A percentile compares a stretch with the other conserved stretches of the same genome.
Conservation (phyloP, 2,888 invertebrate genomes). For the Halictus ligatus region DNA sequence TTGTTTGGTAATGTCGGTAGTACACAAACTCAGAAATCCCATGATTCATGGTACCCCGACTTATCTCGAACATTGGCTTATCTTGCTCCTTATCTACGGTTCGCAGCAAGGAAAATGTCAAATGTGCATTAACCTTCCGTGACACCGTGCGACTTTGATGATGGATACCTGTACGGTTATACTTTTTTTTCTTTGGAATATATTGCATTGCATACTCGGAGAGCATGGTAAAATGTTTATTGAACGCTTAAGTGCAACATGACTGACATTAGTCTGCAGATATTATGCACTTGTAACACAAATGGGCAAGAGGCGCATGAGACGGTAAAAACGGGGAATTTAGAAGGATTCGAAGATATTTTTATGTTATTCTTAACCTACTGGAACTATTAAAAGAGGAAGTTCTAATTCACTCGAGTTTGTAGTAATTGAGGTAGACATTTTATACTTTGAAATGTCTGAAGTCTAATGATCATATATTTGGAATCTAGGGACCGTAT, state of each 20-base stretch:
- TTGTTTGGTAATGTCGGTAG: not conserved
- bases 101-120: not conserved
- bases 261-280: too few relatives aligned
- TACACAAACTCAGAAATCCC: not conserved
- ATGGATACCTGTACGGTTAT: not conserved
- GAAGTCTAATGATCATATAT: not conserved
- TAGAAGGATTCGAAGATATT: not conserved
- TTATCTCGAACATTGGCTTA: constrained; percentile 1
- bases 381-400: not conserved
- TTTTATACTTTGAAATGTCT: not conserved
- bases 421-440: not conserved
- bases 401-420: not conserved
- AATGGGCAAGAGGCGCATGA: too few relatives aligned
- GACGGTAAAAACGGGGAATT: not conserved
- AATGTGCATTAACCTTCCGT: not conserved
- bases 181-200: not conserved
- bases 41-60: not conserved
- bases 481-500: not conserved
- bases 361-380: too few relatives aligned
- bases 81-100: not conserved
- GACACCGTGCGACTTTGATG: not conserved
- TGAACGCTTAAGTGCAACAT: too few relatives aligned
- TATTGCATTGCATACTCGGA: not conserved
- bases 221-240: too few relatives aligned
- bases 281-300: too few relatives aligned